phyloP scores from a whole-genome alignment of 2,797 vertebrate genomes.

The Malacoctenus gilli region DNA sequence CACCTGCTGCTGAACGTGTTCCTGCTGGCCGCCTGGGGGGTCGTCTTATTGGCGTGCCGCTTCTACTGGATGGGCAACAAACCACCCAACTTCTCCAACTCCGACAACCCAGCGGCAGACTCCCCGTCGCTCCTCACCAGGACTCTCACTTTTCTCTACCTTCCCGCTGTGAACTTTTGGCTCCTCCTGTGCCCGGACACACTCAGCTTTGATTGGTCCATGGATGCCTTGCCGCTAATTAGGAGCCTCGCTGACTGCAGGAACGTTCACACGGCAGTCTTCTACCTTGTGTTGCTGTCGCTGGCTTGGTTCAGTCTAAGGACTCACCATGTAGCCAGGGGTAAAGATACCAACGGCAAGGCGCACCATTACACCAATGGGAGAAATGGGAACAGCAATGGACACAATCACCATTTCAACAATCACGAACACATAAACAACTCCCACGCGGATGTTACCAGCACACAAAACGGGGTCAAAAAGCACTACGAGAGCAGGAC shows the following conservation, averaged over 20 bases:
- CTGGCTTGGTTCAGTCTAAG: slow-evolving; percentile 87
- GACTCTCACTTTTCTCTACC: slow-evolving; percentile 90
- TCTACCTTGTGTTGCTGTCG: slow-evolving; percentile 86
- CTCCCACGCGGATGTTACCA: slow-evolving; percentile 75
- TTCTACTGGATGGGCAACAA: slow-evolving; percentile 99
- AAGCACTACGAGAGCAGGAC: slow-evolving; percentile 80
- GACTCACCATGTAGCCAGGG: slow-evolving; percentile 63
- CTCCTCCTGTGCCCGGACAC: slow-evolving; percentile 94
- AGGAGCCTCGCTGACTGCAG: slow-evolving; percentile 88
- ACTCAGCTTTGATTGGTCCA: slow-evolving; percentile 99
- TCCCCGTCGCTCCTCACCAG: slow-evolving; percentile 88
- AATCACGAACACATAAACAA: slow-evolving; percentile 78
- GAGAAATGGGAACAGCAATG: slow-evolving; percentile 88
- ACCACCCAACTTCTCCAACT: slow-evolving; percentile 98
- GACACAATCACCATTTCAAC: slow-evolving; percentile 87
- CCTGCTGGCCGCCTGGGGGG: slow-evolving; percentile 89
- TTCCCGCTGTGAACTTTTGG: slow-evolving; percentile 94
- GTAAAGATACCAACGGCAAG: slow-evolving; percentile 87
- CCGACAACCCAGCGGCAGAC: slow-evolving; percentile 97
- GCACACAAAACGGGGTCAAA: slow-evolving; percentile 88
- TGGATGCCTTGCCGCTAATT: slow-evolving; percentile 96
- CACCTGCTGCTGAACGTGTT: slow-evolving; percentile 88
- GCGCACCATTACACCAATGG: slow-evolving; percentile 85
- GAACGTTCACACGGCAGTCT: slow-evolving; percentile 88
- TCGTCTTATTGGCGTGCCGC: slow-evolving; percentile 86